phyloP scores from a whole-genome alignment of 2,888 invertebrate genomes.

The Drosophila cracens region DNA sequence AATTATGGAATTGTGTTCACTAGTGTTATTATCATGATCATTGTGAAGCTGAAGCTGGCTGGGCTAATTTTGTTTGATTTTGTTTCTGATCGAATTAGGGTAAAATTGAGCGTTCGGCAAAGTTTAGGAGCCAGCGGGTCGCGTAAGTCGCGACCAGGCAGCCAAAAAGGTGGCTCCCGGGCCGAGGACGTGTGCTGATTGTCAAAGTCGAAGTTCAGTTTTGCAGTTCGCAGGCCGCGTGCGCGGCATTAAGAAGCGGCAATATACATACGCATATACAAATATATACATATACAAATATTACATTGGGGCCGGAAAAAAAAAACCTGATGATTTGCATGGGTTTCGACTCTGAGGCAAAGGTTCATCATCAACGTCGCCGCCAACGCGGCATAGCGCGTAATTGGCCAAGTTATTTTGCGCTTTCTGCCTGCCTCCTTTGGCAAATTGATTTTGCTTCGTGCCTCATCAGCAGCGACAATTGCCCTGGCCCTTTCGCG shows the following conservation, averaged over 20 bases:
- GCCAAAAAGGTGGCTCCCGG: slow-evolving; percentile 7
- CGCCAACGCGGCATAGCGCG: slow-evolving; percentile 30
- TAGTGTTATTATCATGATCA: slow-evolving; percentile 46
- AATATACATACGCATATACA: not conserved
- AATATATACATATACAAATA: not conserved
- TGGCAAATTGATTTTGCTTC: slow-evolving; percentile 76
- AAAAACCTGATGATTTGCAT: slow-evolving; percentile 58
- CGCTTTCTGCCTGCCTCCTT: slow-evolving; percentile 65
- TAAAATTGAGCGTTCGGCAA: slow-evolving; percentile 75
- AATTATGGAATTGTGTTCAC: not conserved
- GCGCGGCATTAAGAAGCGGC: slow-evolving; percentile 56
- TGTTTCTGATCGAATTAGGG: slow-evolving; percentile 75
- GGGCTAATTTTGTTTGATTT: slow-evolving; percentile 77
- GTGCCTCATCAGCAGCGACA: slow-evolving; percentile 77
- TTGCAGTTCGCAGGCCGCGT: slow-evolving; percentile 51
- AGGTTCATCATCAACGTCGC: slow-evolving; percentile 22
- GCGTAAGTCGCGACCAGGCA: slow-evolving; percentile 22
- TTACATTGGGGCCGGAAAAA: not conserved
- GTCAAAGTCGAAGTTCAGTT: slow-evolving; percentile 70
- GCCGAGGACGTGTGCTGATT: slow-evolving; percentile 58
- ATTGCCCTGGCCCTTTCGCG: slow-evolving; percentile 55
- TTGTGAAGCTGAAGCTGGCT: slow-evolving; percentile 32
- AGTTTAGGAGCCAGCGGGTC: slow-evolving; percentile 43
- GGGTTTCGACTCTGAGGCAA: slow-evolving; percentile 13
- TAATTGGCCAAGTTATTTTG: slow-evolving; percentile 75